A percentile compares a stretch with the other conserved stretches of the same genome.
Evolutionary conservation across 2,113 vertebrate genomes (phyloP).

Genomic region (Neopipo cinnamomea): DNA sequence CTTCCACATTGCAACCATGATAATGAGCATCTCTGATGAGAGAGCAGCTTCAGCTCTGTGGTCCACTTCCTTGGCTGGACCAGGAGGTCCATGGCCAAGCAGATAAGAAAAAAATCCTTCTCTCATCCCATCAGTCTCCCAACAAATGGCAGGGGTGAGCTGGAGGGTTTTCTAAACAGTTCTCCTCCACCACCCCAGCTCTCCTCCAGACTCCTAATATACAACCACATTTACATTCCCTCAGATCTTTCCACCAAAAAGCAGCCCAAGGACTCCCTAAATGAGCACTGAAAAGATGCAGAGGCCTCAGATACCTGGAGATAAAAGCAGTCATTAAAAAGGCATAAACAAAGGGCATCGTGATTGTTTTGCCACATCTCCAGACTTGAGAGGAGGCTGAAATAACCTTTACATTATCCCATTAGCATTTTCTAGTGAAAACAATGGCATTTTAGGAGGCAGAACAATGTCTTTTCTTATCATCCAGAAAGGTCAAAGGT

Average conservation of each 20-base stretch:
- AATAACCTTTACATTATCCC: conserved; percentile 69
- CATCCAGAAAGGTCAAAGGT: conserved; percentile 62
- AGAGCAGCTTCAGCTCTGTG: not conserved
- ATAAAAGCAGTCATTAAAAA: conserved; percentile 56
- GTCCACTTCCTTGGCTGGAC: not conserved
- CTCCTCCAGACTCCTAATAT: not conserved
- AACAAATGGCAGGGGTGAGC: not conserved
- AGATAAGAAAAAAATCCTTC: not conserved
- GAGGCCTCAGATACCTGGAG: not conserved
- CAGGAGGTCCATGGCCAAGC: not conserved
- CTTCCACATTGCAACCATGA: not conserved
- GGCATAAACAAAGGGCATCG: conserved; percentile 59
- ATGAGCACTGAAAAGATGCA: not conserved
- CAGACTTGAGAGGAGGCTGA: not conserved
- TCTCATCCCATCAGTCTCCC: not conserved
- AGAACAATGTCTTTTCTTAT: conserved; percentile 38
- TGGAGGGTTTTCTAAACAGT: not conserved
- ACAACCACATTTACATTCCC: not conserved
- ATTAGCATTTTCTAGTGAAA: conserved; percentile 68
- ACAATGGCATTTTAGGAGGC: conserved; percentile 35
- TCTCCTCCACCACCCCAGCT: not conserved
- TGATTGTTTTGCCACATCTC: not conserved
- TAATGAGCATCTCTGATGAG: not conserved
- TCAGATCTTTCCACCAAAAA: not conserved
- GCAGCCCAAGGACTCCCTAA: not conserved